Conservation (phyloP, 2,113 vertebrate species). For the Kryptolebias marmoratus region DNA sequence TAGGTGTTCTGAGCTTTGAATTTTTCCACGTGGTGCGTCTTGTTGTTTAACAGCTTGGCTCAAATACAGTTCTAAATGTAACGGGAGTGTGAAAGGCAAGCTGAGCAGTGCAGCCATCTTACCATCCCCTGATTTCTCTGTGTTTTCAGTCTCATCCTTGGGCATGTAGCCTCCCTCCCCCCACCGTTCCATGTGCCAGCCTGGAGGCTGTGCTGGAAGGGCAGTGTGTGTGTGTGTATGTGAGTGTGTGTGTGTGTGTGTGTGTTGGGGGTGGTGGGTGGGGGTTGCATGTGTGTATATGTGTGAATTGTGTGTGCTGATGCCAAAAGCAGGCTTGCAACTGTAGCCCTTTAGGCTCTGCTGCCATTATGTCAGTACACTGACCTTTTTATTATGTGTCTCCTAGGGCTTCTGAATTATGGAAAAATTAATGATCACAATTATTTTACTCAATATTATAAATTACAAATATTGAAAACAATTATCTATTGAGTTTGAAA, state of each 20-base stretch:
- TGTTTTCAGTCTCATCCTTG: slow-evolving; percentile 62
- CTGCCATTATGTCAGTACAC: slow-evolving; percentile 37
- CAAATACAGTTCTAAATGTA: slow-evolving; percentile 12
- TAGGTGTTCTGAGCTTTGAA: slow-evolving; percentile 50
- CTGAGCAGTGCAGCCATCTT: slow-evolving; percentile 66
- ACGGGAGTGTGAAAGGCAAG: slow-evolving; percentile 20
- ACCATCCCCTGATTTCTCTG: slow-evolving; percentile 47
- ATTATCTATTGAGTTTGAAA: too few relatives aligned
- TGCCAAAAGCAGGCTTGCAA: slow-evolving; percentile 52
- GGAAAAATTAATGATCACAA: too few relatives aligned
- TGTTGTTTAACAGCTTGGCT: slow-evolving; percentile 24
- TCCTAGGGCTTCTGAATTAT: not conserved
- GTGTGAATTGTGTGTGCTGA: slow-evolving; percentile 29
- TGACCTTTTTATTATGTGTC: slow-evolving; percentile 30
- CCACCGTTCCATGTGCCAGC: slow-evolving; percentile 71
- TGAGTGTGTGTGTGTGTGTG: slow-evolving; percentile 33
- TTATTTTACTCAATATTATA: too few relatives aligned
- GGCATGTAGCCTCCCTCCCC: slow-evolving; percentile 59
- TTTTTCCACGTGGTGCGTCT: slow-evolving; percentile 28
- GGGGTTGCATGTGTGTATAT: slow-evolving; percentile 11
- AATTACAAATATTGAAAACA: too few relatives aligned
- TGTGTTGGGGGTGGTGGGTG: not conserved
- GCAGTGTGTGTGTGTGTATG: slow-evolving; percentile 39
- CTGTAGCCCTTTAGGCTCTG: slow-evolving; percentile 48
- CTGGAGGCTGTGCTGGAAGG: slow-evolving; percentile 70